These are phyloP conservation scores for Otolemur crassicaudatus DNA, from an alignment of 2,797 vertebrate genomes.

Conservation along the genomic window DNA sequence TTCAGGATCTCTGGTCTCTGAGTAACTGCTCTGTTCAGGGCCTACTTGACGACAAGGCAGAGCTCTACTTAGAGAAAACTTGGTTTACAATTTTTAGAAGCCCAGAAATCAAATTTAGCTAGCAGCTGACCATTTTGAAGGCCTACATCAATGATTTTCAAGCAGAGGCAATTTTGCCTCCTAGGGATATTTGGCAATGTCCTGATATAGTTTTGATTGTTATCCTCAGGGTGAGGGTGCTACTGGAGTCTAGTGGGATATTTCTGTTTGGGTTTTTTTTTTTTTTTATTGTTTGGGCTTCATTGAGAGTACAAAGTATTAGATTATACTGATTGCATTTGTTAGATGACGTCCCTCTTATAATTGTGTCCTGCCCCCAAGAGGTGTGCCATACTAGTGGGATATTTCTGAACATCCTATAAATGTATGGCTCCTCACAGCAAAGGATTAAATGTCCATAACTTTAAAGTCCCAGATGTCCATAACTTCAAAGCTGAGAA, in stretches of 20 bases:
- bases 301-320: too few relatives aligned
- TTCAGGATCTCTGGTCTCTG: neutral
- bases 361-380: too few relatives aligned
- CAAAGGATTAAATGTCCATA: neutral
- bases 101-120: slow-evolving; percentile 1
- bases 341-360: too few relatives aligned
- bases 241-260: neutral
- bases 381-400: neutral
- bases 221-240: neutral
- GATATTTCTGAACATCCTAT: neutral
- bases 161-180: neutral
- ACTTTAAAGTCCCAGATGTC: neutral
- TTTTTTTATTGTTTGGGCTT: too few relatives aligned
- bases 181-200: neutral
- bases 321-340: too few relatives aligned
- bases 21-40: neutral
- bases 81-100: slow-evolving; percentile 34
- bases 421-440: neutral
- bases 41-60: neutral
- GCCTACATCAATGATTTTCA: neutral
- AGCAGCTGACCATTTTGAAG: neutral
- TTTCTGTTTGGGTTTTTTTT: too few relatives aligned
- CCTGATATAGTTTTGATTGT: neutral
- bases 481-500: neutral
- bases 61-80: slow-evolving; percentile 12